These are phyloP conservation scores for Amia ocellicauda DNA, from an alignment of 2,113 vertebrate species.

Conservation along the genomic window DNA sequence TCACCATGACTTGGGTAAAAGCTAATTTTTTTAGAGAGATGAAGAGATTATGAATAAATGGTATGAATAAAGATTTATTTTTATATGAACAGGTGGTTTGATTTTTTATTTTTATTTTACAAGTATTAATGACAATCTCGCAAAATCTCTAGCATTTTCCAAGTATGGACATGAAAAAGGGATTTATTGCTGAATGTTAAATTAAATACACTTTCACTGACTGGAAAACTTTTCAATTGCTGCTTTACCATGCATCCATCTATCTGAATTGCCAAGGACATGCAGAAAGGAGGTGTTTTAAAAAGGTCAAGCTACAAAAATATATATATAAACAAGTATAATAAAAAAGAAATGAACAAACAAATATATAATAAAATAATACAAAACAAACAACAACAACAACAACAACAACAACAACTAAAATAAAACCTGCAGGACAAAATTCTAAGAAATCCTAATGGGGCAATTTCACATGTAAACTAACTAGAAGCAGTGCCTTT, in stretches of 20 bases:
- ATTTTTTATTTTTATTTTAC: constrained; percentile 73
- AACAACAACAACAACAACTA: too few relatives aligned
- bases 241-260: constrained; percentile 98
- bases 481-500: constrained; percentile 57
- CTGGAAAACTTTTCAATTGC: constrained; percentile 85
- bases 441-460: constrained; percentile 38
- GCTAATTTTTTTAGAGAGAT: constrained; percentile 45
- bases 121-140: constrained; percentile 91
- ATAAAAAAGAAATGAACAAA: constrained; percentile 44
- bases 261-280: constrained; percentile 96
- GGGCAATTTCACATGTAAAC: constrained; percentile 50
- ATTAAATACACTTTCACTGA: constrained; percentile 89
- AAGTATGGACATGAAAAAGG: constrained; percentile 68
- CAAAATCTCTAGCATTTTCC: constrained; percentile 86
- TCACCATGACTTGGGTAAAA: too few relatives aligned
- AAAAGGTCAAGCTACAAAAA: constrained; percentile 56
- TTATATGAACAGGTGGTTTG: constrained; percentile 78
- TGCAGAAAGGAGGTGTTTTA: constrained; percentile 80
- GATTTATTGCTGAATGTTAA: constrained; percentile 98
- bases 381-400: too few relatives aligned
- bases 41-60: constrained; percentile 70
- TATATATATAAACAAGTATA: constrained; percentile 67
- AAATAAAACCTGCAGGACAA: constrained; percentile 36
- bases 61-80: constrained; percentile 87
- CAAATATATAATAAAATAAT: constrained; percentile 29